Evolutionary conservation across 2,888 invertebrate genomes (phyloP), one percentile per base, ranked within the genome.

Genomic region (Rhingia campestris): DNA sequence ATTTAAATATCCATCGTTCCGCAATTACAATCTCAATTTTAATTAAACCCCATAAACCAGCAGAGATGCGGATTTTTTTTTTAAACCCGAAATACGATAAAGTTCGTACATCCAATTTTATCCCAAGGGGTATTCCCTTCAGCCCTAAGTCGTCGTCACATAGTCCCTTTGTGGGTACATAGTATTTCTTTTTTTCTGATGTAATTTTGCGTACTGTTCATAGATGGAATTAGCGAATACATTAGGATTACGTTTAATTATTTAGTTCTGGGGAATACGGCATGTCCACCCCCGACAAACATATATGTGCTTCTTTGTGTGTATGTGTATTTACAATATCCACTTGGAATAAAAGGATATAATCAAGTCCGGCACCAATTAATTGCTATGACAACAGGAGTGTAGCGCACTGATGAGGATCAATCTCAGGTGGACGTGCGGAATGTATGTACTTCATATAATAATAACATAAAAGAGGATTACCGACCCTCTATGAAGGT

Each of bases 1-100:
- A 66, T 76, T 81, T 81, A 81, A 75, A 81, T 75, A 70, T 81
- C 75, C 33, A 70, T 81, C 51, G 63, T 64, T 64, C 51, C 64
- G 51, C 70, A 70, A 81, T 59, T 75, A 66, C 64, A 64, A 47
- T 81, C 70, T 76, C 70, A 81, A 70, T 81, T 75, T 70, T 76
- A 81, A 81, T 81, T 81, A 81, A 70, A 66, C 70, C 43, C 74
- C 1, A 22, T n/a, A 41, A 58, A 75, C 56, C 53, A 79, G 47
- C 51, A 43, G 33, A 45, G 47, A 32, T 43, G 12, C 61, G 30
- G 41, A 22, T 22, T 22, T 22, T 22, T 22, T 22, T 22, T 22
- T 22, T 35, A 39, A 30, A 43, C 67, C 33, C 56, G 14, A 53
- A 51, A 53, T 51, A 41, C 39, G 58, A 58, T 64, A 61, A 72